Evolutionary conservation across 2,797 vertebrate species (phyloP).

Genomic region (Micromesistius poutassou): DNA sequence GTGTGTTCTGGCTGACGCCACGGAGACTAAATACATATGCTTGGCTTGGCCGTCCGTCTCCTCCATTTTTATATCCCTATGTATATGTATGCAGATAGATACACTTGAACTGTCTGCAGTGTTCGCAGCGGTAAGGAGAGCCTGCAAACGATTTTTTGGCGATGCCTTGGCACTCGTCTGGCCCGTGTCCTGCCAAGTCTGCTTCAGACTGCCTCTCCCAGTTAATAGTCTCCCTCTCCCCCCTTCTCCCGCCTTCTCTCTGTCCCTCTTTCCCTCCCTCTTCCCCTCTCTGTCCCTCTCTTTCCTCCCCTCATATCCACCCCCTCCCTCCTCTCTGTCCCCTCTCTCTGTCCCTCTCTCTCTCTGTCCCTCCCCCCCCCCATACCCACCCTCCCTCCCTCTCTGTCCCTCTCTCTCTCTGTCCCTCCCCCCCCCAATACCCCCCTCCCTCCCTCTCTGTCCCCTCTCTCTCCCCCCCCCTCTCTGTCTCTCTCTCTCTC

Average conservation of each 20-base stretch:
- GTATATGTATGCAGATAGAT: background rate
- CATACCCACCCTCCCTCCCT: background rate
- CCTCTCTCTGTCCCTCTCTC: background rate
- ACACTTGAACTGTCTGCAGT: background rate
- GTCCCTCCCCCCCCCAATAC: too few relatives aligned
- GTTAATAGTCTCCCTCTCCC: constrained; percentile 4
- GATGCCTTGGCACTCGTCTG: constrained; percentile 51
- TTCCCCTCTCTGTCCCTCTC: too few relatives aligned
- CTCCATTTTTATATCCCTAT: background rate
- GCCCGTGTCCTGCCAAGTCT: constrained; percentile 47
- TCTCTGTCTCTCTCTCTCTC: background rate
- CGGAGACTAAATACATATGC: background rate
- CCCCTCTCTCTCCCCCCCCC: background rate
- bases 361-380: background rate
- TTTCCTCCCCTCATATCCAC: too few relatives aligned
- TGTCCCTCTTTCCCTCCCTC: constrained; percentile 7
- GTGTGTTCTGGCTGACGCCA: background rate
- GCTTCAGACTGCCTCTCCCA: constrained; percentile 43
- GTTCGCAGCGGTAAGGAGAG: constrained; percentile 19
- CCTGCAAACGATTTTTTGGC: constrained; percentile 71
- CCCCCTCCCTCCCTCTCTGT: background rate
- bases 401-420: background rate
- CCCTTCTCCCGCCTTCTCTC: background rate
- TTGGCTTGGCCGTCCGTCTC: background rate
- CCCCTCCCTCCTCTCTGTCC: too few relatives aligned